phyloP scores from a whole-genome alignment of 2,888 invertebrate species.

The Leucophenga montana region DNA sequence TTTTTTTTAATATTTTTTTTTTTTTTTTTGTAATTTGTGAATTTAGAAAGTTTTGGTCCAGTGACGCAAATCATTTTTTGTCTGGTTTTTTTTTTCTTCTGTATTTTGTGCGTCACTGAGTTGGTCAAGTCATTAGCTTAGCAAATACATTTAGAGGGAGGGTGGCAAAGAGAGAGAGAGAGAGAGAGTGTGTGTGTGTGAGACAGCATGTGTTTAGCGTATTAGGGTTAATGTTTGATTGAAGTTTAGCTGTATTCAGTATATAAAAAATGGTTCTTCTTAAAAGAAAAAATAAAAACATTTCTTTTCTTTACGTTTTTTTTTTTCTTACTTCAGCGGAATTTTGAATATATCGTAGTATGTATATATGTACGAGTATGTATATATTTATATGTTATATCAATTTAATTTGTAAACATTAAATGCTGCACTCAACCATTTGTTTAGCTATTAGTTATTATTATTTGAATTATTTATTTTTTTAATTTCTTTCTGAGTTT shows the following conservation, averaged over 20 bases:
- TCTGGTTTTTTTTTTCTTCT: constrained; percentile 17
- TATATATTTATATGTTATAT: constrained; percentile 19
- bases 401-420: constrained; percentile 45
- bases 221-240: not conserved
- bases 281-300: no score
- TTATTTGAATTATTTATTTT: constrained; percentile 23
- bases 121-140: not conserved
- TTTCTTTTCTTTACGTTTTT: not conserved
- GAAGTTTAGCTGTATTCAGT: not conserved
- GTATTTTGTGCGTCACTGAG: not conserved
- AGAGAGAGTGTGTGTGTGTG: no score
- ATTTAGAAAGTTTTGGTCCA: constrained; percentile 6
- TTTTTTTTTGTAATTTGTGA: not conserved
- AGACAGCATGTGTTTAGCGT: not conserved
- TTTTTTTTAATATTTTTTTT: not conserved
- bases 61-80: constrained; percentile 6
- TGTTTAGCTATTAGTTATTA: constrained; percentile 46
- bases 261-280: no score
- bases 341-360: not conserved
- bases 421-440: constrained; percentile 63
- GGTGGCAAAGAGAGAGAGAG: not conserved
- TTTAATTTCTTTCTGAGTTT: constrained; percentile 22
- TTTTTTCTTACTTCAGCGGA: not conserved
- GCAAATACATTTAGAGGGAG: not conserved
- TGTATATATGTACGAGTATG: not conserved